phyloP scores from a whole-genome alignment of 2,797 vertebrate species.

The Melopsittacus undulatus region DNA sequence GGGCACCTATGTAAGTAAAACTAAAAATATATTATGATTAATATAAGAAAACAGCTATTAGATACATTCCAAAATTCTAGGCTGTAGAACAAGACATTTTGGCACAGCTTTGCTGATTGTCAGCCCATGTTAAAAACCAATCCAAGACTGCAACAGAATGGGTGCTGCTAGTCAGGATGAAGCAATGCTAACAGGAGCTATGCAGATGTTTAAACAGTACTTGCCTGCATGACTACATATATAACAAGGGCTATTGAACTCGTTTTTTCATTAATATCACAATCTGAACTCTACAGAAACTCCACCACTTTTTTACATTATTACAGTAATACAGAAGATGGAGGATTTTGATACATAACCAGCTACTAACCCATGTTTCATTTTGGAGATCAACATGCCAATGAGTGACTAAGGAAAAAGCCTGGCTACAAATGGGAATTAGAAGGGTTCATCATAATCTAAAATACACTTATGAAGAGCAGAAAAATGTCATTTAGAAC shows the following conservation, averaged over 20 bases:
- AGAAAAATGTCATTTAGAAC: background rate
- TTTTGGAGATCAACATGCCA: background rate
- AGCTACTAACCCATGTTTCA: background rate
- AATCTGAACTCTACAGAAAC: background rate
- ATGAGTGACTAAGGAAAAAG: background rate
- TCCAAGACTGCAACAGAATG: background rate
- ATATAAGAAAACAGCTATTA: slow-evolving; percentile 65
- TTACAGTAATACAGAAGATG: background rate
- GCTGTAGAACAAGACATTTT: slow-evolving; percentile 55
- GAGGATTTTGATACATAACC: background rate
- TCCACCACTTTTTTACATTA: background rate
- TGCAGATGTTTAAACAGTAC: background rate
- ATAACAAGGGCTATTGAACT: background rate
- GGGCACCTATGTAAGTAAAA: slow-evolving; percentile 64
- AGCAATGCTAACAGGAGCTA: slow-evolving; percentile 7
- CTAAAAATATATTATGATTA: slow-evolving; percentile 68
- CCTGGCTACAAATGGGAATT: background rate
- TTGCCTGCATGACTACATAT: background rate
- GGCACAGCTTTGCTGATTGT: slow-evolving; percentile 12
- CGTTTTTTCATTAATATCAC: background rate
- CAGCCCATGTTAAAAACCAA: background rate
- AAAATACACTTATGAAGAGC: background rate
- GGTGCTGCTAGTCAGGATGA: background rate
- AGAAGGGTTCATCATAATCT: background rate
- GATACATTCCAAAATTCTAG: slow-evolving; percentile 42